phyloP scores from a whole-genome alignment of 64 coral and sea anemone genomes.

The Platygyra sinensis region DNA sequence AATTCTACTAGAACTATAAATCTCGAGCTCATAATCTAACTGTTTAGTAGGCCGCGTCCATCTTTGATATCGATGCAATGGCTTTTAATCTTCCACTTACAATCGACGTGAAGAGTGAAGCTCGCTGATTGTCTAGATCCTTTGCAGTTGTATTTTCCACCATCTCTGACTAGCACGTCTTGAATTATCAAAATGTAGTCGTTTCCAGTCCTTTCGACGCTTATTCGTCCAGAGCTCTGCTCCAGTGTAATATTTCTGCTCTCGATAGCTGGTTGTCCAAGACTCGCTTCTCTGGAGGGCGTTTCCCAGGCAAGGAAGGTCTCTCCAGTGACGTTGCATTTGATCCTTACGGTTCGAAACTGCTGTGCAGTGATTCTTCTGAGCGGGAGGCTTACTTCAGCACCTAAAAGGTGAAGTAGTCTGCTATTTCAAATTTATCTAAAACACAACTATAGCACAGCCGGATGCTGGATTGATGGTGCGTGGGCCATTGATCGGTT shows the following conservation, averaged over 20 bases:
- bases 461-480: too few relatives aligned
- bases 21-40: too few relatives aligned
- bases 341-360: not conserved
- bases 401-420: not conserved
- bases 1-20: too few relatives aligned
- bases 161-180: constrained; percentile 17
- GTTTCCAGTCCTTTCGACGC: not conserved
- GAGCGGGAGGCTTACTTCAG: constrained; percentile 8
- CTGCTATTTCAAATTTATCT: not conserved
- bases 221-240: not conserved
- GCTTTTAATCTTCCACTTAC: not conserved
- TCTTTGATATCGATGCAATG: too few relatives aligned
- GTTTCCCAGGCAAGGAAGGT: constrained; percentile 27
- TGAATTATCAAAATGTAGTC: not conserved
- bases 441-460: too few relatives aligned
- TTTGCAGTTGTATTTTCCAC: constrained; percentile 12
- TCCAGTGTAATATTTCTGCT: not conserved
- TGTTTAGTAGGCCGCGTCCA: too few relatives aligned
- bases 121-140: constrained; percentile 9
- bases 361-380: constrained; percentile 22
- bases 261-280: not conserved
- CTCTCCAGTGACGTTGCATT: constrained; percentile 2
- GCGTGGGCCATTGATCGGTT: too few relatives aligned
- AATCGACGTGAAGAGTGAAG: constrained; percentile 38
- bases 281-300: constrained; percentile 2